Conservation (phyloP, 1,140 invertebrate genomes). For the Venustaconcha ellipsiformis region DNA sequence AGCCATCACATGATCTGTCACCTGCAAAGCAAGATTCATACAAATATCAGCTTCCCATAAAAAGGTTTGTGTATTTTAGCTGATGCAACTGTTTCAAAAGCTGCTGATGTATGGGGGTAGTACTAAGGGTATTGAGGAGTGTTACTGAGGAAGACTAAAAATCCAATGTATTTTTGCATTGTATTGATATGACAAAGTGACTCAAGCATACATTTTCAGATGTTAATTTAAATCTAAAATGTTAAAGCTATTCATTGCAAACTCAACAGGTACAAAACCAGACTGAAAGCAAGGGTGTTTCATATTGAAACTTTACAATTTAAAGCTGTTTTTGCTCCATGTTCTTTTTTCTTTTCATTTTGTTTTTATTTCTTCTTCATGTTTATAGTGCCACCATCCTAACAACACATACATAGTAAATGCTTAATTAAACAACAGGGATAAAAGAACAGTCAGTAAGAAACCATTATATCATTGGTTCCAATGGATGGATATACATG, state of each 20-base stretch:
- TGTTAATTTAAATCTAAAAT: too few species aligned
- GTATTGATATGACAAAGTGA: too few species aligned
- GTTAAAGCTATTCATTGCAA: too few species aligned
- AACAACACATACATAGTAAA: neutral
- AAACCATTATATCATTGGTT: neutral
- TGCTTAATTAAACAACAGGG: neutral
- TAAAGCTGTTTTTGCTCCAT: slow-evolving; percentile 11
- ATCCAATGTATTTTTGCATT: neutral
- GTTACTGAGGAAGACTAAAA: neutral
- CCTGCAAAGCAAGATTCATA: slow-evolving; percentile 58
- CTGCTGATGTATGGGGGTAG: neutral
- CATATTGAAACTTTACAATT: neutral
- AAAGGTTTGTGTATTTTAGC: neutral
- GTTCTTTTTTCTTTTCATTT: slow-evolving; percentile 24
- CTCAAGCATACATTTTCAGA: too few species aligned
- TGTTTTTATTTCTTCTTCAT: slow-evolving; percentile 13
- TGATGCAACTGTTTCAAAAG: neutral
- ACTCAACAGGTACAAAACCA: too few species aligned
- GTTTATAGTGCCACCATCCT: neutral
- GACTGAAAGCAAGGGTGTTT: too few species aligned
- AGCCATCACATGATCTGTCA: slow-evolving; percentile 97
- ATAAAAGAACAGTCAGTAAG: neutral
- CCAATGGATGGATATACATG: neutral
- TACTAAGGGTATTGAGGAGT: neutral
- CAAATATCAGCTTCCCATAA: neutral